These are phyloP conservation scores for Phrynocephalus vlangalii DNA, from an alignment of 2,797 vertebrate species.

Conservation along the genomic window DNA sequence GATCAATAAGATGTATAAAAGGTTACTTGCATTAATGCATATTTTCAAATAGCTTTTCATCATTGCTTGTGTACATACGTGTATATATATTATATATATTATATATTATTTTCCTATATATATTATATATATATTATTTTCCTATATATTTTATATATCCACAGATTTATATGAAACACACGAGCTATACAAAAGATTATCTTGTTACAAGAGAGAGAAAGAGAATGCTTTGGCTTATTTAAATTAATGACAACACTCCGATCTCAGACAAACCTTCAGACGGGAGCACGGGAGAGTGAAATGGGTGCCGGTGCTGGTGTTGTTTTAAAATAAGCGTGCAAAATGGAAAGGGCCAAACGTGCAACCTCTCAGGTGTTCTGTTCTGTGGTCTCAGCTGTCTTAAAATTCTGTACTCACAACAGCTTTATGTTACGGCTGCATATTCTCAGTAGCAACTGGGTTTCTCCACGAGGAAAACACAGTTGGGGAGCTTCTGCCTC, in stretches of 20 bases:
- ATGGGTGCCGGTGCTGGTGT: not conserved
- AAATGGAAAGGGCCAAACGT: not conserved
- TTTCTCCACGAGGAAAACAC: not conserved
- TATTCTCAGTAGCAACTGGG: not conserved
- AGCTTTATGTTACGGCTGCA: not conserved
- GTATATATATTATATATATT: not conserved
- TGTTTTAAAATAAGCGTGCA: not conserved
- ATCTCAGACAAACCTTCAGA: constrained; percentile 51
- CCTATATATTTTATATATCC: constrained; percentile 44
- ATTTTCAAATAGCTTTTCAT: constrained; percentile 49
- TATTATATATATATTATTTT: not conserved
- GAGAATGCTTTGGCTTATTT: constrained; percentile 45
- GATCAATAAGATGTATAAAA: constrained; percentile 45
- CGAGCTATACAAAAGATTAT: constrained; percentile 12
- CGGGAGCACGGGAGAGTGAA: constrained; percentile 37
- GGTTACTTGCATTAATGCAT: constrained; percentile 42
- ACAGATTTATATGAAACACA: constrained; percentile 53
- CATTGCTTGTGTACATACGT: constrained; percentile 9
- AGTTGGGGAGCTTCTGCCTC: not conserved
- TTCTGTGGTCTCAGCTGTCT: not conserved
- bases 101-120: constrained; percentile 23
- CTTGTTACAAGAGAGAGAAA: constrained; percentile 16
- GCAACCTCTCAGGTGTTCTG: not conserved
- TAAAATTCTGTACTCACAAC: no score
- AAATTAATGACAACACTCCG: not conserved